These are phyloP conservation scores for Drosophila emarginata DNA, from an alignment of 2,888 invertebrate species.

Conservation along the genomic window DNA sequence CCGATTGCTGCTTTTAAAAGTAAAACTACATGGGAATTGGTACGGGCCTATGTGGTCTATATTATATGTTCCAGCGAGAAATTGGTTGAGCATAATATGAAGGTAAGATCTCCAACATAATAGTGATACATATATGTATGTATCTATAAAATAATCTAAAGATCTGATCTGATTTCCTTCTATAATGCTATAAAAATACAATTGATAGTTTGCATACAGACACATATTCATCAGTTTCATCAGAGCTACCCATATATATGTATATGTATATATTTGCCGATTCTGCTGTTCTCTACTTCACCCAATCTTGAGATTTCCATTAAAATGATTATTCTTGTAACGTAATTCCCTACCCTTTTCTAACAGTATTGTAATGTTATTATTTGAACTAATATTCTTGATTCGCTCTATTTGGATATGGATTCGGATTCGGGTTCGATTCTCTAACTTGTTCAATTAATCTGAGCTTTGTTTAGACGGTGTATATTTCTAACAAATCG, in stretches of 20 bases:
- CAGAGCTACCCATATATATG: not conserved
- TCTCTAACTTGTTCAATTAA: not conserved
- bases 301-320: not conserved
- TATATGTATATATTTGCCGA: not conserved
- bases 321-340: not conserved
- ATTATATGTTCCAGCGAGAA: constrained; percentile 93
- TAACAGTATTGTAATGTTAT: not conserved
- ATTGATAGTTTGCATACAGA: not conserved
- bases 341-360: not conserved
- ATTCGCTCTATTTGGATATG: not conserved
- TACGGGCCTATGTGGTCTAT: constrained; percentile 95
- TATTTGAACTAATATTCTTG: not conserved
- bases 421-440: not conserved
- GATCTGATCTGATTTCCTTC: constrained; percentile 8
- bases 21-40: constrained; percentile 95
- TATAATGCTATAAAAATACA: not conserved
- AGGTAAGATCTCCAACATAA: constrained; percentile 86
- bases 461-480: not conserved
- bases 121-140: too few species aligned
- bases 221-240: not conserved
- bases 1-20: constrained; percentile 96
- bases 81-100: constrained; percentile 95
- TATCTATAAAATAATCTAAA: not conserved
- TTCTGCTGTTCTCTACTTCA: constrained; percentile 2
- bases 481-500: not conserved